phyloP scores from a whole-genome alignment of 2,113 vertebrate species.

The Eudyptes chrysolophus region DNA sequence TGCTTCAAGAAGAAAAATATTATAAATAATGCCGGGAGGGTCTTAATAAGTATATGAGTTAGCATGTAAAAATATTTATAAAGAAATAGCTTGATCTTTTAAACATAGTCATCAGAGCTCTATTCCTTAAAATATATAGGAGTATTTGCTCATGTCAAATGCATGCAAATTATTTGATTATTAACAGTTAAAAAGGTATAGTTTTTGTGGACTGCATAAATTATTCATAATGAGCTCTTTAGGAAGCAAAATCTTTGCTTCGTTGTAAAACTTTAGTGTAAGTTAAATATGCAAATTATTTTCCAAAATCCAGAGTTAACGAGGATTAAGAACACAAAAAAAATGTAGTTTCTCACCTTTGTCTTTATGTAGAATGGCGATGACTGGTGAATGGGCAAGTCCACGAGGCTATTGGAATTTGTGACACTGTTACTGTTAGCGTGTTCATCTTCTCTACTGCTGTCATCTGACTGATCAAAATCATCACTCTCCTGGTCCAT shows the following conservation, averaged over 20 bases:
- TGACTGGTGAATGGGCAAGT: constrained; percentile 83
- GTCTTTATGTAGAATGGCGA: constrained; percentile 84
- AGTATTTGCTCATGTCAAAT: not conserved
- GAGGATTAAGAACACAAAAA: not conserved
- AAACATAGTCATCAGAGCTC: not conserved
- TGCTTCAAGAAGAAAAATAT: not conserved
- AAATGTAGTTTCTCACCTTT: constrained; percentile 82
- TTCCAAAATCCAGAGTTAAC: not conserved
- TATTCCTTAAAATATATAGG: not conserved
- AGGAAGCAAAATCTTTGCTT: not conserved
- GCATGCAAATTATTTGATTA: not conserved
- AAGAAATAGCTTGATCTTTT: not conserved
- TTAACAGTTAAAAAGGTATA: not conserved
- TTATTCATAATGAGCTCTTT: not conserved
- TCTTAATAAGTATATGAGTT: not conserved
- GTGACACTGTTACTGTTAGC: constrained; percentile 85
- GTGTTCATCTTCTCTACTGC: constrained; percentile 89
- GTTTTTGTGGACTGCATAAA: not conserved
- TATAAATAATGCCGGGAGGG: fast-evolving
- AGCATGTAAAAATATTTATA: not conserved
- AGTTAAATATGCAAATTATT: not conserved
- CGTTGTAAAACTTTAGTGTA: not conserved
- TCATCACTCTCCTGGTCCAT: constrained; percentile 99
- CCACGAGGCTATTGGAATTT: constrained; percentile 84
- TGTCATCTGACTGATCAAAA: constrained; percentile 94